phyloP scores from a whole-genome alignment of 1,140 invertebrate species.

The Drosophila ohnishii region DNA sequence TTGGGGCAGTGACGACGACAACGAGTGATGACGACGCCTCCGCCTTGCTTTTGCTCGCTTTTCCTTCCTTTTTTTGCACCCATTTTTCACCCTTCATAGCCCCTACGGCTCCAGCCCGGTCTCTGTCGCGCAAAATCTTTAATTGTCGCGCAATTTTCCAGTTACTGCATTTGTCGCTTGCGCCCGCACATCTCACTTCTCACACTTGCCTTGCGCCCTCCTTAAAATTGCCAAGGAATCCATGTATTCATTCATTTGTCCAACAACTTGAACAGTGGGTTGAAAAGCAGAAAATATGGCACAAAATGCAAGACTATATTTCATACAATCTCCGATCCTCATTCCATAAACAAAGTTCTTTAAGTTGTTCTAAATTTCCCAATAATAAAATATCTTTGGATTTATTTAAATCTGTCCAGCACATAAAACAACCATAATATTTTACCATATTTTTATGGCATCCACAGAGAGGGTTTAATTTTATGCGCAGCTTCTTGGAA shows the following conservation, averaged over 20 bases:
- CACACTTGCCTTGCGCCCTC: constrained; percentile 10
- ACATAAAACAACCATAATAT: constrained; percentile 12
- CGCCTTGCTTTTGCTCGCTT: constrained; percentile 21
- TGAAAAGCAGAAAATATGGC: neutral
- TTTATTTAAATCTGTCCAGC: neutral
- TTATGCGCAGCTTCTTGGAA: constrained; percentile 19
- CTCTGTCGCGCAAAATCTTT: constrained; percentile 68
- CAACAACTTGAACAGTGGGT: constrained; percentile 48
- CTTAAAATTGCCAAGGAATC: constrained; percentile 65
- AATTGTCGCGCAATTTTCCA: constrained; percentile 82
- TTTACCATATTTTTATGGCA: constrained; percentile 14
- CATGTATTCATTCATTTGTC: constrained; percentile 69
- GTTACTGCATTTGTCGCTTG: constrained; percentile 74
- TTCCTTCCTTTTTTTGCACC: neutral
- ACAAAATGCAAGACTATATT: neutral
- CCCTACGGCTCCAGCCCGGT: neutral
- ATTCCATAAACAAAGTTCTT: neutral
- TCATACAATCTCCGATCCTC: neutral
- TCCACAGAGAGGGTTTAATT: constrained; percentile 20
- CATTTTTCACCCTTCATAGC: constrained; percentile 2
- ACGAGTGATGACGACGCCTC: constrained; percentile 39
- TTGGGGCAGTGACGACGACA: constrained; percentile 44
- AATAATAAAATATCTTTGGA: neutral
- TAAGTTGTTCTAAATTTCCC: constrained; percentile 3
- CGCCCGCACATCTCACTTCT: constrained; percentile 34